Evolutionary conservation across 2,113 vertebrate genomes (phyloP).

Genomic region (Neoarius graeffei): DNA sequence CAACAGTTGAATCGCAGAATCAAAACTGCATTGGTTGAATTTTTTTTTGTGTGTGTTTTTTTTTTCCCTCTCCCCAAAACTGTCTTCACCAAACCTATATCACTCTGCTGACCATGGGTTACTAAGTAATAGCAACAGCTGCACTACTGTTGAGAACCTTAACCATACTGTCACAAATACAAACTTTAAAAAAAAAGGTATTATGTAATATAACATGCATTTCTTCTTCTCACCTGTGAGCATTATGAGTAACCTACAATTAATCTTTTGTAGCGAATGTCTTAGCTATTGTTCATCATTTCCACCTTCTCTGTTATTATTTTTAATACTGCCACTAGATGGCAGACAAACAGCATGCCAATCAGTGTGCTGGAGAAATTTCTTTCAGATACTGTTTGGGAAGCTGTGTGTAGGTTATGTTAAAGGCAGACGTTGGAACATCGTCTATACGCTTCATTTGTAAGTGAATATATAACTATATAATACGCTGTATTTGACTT

Average conservation of each 20-base stretch:
- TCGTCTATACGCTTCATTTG: neutral
- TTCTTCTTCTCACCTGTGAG: neutral
- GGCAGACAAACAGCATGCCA: neutral
- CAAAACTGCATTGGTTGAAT: no score
- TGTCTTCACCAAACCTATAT: no score
- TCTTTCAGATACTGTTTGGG: neutral
- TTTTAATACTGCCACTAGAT: neutral
- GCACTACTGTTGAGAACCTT: no score
- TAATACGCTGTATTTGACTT: neutral
- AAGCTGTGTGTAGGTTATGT: neutral
- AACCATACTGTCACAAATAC: neutral
- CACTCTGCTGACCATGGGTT: no score
- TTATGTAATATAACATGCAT: no score
- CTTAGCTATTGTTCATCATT: neutral
- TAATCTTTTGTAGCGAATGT: neutral
- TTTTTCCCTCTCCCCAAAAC: no score
- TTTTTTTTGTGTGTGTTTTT: no score
- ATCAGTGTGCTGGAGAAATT: neutral
- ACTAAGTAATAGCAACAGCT: no score
- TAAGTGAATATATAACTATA: neutral
- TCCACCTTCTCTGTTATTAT: neutral
- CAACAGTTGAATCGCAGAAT: no score
- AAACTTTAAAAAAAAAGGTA: neutral
- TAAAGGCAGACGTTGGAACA: neutral
- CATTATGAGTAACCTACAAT: neutral